Base-by-base conservation (phyloP, 64 coral and sea anemone species). In the Catalaphyllia jardinei region DNA sequence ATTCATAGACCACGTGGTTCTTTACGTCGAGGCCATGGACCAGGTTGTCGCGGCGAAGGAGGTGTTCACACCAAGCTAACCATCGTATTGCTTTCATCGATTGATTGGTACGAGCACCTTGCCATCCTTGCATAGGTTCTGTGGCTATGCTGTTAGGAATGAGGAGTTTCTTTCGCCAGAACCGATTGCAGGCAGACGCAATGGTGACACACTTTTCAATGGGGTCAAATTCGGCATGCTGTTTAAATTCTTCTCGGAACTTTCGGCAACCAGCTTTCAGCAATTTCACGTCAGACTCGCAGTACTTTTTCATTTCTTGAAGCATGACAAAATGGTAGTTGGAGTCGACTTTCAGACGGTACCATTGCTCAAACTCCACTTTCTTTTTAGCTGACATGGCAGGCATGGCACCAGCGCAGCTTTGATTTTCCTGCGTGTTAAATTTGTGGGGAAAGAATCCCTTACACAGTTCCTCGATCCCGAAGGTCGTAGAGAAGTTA, bases 271-370 rank as follows among this genome's bases (percentile, higher is more conserved):
- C 65, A 6, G 57, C 60, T 17, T 81, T 57, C 24, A 79, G 24
- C 33, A 92, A 20, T 17, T 49, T 62, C 11, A 92, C 90, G 29
- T 92, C 90, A 0, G 90, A 86, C 57, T 67, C 8, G 73, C 80
- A 92, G 52, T 86, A 86, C 10, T 55, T 73, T 20, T 78, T 14
- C 20, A 92, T 10, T 65, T 86, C 90, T 25, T 77, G 1, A 22
- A 65, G 35, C 14, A 92, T 67, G 9, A 55, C 11, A 27, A 59
- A 59, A 3, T 27, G 20, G 18, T 13, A 13, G 15, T 29, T 29
- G 9, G 22, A 19, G 7, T 18, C 52, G 22, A 16, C 1, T 15
- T 27, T 28, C 0, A 22, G 29, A 16, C 10, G 31, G 74, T 89
- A 46, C 87, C 87, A 89, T 5, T 14, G 19, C 7, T 78, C n/a